These are phyloP conservation scores for Pachyuromys duprasi DNA, from an alignment of 2,797 vertebrate genomes.

Conservation along the genomic window DNA sequence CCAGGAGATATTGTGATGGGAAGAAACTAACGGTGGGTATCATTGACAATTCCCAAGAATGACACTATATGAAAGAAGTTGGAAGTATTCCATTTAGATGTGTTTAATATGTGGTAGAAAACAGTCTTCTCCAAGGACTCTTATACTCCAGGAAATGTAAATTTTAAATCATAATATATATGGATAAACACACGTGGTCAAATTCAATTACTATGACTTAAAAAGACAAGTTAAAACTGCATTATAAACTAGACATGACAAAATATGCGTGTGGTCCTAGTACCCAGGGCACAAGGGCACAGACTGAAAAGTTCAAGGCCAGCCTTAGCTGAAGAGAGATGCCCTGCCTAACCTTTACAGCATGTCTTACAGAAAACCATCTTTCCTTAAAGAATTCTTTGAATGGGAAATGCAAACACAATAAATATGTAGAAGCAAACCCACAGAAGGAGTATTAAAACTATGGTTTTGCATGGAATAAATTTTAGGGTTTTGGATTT, in stretches of 20 bases:
- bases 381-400: slow-evolving; percentile 18
- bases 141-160: slow-evolving; percentile 63
- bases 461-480: slow-evolving; percentile 28
- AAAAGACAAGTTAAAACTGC: not conserved
- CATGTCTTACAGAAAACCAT: not conserved
- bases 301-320: not conserved
- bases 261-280: not conserved
- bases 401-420: slow-evolving; percentile 45
- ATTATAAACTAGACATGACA: not conserved
- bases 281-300: not conserved
- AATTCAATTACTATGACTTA: not conserved
- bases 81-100: slow-evolving; percentile 71
- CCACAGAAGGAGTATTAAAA: slow-evolving; percentile 39
- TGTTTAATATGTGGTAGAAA: slow-evolving; percentile 66
- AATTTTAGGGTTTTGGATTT: not conserved
- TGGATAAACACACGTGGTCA: not conserved
- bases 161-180: slow-evolving; percentile 70
- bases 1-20: not conserved
- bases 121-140: slow-evolving; percentile 54
- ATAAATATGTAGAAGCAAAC: slow-evolving; percentile 58
- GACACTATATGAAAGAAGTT: slow-evolving; percentile 28
- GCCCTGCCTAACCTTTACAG: not conserved
- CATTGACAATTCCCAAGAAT: slow-evolving; percentile 63
- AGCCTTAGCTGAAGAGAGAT: not conserved
- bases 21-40: slow-evolving; percentile 64